Evolutionary conservation across 2,888 invertebrate species (phyloP).

Genomic region (Cabera pusaria): DNA sequence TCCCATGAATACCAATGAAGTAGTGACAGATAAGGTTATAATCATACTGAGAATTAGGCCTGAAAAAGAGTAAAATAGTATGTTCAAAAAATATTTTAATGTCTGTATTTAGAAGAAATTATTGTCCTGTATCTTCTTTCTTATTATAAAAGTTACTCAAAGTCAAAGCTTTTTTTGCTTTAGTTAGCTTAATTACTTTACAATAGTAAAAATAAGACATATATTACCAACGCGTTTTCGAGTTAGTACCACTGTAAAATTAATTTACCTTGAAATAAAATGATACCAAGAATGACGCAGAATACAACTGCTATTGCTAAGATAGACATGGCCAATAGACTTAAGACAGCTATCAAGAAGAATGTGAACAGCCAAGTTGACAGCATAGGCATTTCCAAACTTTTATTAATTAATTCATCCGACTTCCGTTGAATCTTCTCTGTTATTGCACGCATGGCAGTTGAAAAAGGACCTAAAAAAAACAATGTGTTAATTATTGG

Average conservation of each 20-base stretch:
- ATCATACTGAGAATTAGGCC: conserved; percentile 33
- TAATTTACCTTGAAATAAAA: conserved; percentile 61
- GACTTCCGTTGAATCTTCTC: conserved; percentile 17
- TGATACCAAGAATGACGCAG: conserved; percentile 37
- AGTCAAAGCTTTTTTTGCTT: too few relatives aligned
- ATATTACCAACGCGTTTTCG: too few relatives aligned
- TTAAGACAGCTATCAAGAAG: conserved; percentile 30
- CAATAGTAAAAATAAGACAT: too few relatives aligned
- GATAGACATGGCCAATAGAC: conserved; percentile 37
- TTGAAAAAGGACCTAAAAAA: conserved; percentile 38
- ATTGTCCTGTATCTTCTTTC: conserved; percentile 4
- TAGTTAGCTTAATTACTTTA: too few relatives aligned
- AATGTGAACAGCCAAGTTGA: conserved; percentile 40
- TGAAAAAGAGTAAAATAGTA: conserved; percentile 25
- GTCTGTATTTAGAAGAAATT: too few relatives aligned
- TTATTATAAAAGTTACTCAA: too few relatives aligned
- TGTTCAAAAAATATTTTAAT: too few relatives aligned
- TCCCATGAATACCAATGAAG: conserved; percentile 6
- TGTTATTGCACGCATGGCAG: conserved; percentile 26
- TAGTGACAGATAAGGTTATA: conserved; percentile 16
- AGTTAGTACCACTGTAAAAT: too few relatives aligned
- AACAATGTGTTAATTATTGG: not conserved
- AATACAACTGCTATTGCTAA: conserved; percentile 37
- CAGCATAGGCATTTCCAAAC: conserved; percentile 45
- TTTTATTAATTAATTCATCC: conserved; percentile 15